Percentiles rank a stretch among this genome's conserved stretches.
phyloP scores from a whole-genome alignment of 1,140 invertebrate species.

The Drosophila teissieri region DNA sequence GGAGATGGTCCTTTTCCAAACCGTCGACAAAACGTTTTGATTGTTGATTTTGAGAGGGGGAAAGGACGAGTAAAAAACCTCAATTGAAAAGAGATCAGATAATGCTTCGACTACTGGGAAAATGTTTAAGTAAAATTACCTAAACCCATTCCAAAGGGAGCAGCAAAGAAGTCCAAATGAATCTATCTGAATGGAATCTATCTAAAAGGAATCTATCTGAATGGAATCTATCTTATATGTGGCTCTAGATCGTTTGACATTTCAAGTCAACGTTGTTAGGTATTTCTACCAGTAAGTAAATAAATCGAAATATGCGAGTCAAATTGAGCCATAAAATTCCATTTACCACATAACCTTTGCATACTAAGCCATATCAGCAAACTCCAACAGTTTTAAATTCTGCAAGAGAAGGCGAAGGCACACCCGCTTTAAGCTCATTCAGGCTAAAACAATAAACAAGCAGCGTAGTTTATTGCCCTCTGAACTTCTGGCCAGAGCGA shows the following conservation, averaged over 20 bases:
- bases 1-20: constrained; percentile 14
- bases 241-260: no score
- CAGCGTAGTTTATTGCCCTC: constrained; percentile 68
- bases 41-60: constrained; percentile 7
- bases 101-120: not conserved
- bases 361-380: not conserved
- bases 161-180: no score
- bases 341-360: not conserved
- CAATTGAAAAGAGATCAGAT: constrained; percentile 26
- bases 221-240: no score
- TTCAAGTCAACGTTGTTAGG: no score
- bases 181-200: no score
- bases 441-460: constrained; percentile 34
- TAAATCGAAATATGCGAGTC: no score
- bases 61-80: not conserved
- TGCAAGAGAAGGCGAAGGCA: no score
- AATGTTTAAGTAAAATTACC: not conserved
- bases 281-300: no score
- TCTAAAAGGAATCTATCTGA: no score
- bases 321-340: no score
- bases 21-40: constrained; percentile 41
- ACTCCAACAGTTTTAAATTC: no score
- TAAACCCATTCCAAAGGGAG: no score
- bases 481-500: constrained; percentile 58
- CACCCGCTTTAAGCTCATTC: constrained; percentile 3